Evolutionary conservation across 2,797 vertebrate genomes (phyloP).

Genomic region (Xiphorhynchus erythropygius): DNA sequence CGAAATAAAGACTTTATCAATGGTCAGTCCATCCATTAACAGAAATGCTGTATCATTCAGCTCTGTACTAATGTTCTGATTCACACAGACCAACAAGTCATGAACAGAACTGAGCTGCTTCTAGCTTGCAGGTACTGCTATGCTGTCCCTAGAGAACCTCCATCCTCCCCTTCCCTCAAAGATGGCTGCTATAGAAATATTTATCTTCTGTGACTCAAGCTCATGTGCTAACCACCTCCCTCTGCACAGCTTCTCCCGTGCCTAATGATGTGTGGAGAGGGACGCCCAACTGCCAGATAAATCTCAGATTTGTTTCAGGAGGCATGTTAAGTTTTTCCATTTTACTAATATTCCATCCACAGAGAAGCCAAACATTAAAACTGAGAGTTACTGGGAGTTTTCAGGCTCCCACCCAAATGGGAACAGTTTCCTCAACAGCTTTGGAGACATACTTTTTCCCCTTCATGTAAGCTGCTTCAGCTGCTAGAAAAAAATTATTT

Average conservation of each 20-base stretch:
- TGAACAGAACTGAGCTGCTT: not conserved
- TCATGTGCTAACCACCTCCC: slow-evolving; percentile 21
- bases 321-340: slow-evolving; percentile 43
- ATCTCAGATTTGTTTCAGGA: slow-evolving; percentile 26
- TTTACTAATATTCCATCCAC: not conserved
- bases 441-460: not conserved
- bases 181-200: slow-evolving; percentile 14
- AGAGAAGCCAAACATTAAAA: not conserved
- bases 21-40: not conserved
- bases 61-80: not conserved
- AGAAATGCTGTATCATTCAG: not conserved
- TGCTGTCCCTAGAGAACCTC: not conserved
- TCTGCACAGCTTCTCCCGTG: not conserved
- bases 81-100: not conserved
- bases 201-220: slow-evolving; percentile 38
- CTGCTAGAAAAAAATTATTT: not conserved
- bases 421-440: slow-evolving; percentile 9
- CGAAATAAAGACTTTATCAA: not conserved
- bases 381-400: not conserved
- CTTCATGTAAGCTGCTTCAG: not conserved
- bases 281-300: not conserved
- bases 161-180: not conserved
- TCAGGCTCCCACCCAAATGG: slow-evolving; percentile 26
- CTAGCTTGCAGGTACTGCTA: not conserved
- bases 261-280: not conserved